Conservation (phyloP, 2,888 invertebrate genomes). For the Drosophila cracens region DNA sequence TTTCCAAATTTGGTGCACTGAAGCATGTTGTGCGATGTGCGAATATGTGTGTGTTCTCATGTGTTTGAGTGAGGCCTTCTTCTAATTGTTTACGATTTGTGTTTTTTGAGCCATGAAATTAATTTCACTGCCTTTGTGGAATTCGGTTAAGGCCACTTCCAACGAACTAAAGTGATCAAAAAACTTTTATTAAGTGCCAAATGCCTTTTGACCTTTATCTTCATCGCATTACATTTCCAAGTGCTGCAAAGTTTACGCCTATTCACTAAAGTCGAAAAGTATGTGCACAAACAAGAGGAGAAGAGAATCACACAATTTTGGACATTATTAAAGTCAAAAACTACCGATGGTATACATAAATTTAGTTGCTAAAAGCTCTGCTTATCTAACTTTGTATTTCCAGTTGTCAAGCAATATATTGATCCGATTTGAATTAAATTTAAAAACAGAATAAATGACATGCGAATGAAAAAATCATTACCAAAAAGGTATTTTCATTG, state of each 20-base stretch:
- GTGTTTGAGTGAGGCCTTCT: conserved; percentile 29
- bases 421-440: neutral
- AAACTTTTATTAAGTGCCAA: conserved; percentile 43
- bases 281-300: neutral
- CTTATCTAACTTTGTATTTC: neutral
- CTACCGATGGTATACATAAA: neutral
- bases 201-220: conserved; percentile 47
- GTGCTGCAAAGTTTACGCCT: conserved; percentile 10
- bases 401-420: neutral
- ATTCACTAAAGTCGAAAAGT: conserved; percentile 9
- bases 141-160: conserved; percentile 34
- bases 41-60: conserved; percentile 9
- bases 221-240: conserved; percentile 7
- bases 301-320: neutral
- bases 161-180: conserved; percentile 28
- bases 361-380: neutral
- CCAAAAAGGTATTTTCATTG: too few relatives aligned
- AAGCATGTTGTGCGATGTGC: conserved; percentile 10
- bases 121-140: conserved; percentile 68
- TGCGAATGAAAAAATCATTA: neutral
- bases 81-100: conserved; percentile 76
- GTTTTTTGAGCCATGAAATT: conserved; percentile 78
- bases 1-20: conserved; percentile 5
- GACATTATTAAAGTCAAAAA: conserved; percentile 3
- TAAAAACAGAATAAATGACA: neutral